Evolutionary conservation across 2,888 invertebrate species (phyloP), one percentile per base, ranked within the genome.

Genomic region (Aporophyla lueneburgensis): DNA sequence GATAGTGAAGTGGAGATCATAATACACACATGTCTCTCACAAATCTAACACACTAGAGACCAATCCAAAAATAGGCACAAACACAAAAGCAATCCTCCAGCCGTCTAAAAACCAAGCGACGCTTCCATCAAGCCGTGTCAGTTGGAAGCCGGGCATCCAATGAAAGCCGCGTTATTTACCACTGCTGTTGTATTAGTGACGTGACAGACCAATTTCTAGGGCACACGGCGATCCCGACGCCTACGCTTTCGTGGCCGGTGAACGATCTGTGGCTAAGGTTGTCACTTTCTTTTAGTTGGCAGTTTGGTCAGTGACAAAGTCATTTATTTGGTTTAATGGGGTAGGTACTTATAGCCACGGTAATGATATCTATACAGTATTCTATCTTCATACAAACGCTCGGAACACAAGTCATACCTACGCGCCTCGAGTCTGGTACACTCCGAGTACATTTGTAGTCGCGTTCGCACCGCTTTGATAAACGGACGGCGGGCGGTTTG

Each of bases 151-250:
- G 51, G 46, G 65, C 70, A 33, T 78, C 71, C 70, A 70, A 85
- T 80, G 76, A 85, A 79, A 76, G 21, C 43, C 58, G 69, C 77
- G 70, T 80, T 80, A 76, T 80, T 83, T 84, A 75, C 68, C 78
- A 76, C 59, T 79, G 75, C 49, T 83, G 83, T 78, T 62, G 62
- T 78, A 76, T 76, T 81, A 58, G 76, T 63, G 84, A 89, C 84
- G 86, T 74, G 88, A 88, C 86, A 88, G 86, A 81, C 80, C 89
- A 89, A 90, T 91, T 91, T 90, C 85, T 88, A 88, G 84, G 85
- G 81, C 86, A 90, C 88, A 87, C 88, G 83, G 87, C 76, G 82
- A 82, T 80, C 81, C 80, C 81, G 68, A 78, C 87, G 86, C 88
- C 86, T 74, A 84, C 88, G 78, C 80, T 78, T 71, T 78, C 83